phyloP scores from a whole-genome alignment of 2,797 vertebrate genomes.

The Trematomus bernacchii region DNA sequence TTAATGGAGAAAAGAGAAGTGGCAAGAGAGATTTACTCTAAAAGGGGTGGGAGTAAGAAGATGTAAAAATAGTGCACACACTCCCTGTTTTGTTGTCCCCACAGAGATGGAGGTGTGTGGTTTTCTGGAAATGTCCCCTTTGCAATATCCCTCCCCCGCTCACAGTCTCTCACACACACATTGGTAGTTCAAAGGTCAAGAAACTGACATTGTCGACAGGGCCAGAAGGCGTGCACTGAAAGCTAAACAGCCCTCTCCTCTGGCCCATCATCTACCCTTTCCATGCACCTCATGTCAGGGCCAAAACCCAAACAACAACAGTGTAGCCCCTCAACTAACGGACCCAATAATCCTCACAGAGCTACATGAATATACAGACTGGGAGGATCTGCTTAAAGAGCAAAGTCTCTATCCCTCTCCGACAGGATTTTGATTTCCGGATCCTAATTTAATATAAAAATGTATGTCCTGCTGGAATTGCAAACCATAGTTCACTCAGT shows the following conservation, averaged over 20 bases:
- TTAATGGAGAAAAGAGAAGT: conserved; percentile 4
- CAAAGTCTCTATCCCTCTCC: conserved; percentile 9
- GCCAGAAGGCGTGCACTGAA: conserved; percentile 49
- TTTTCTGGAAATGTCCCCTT: conserved; percentile 26
- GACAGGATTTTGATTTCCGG: conserved; percentile 51
- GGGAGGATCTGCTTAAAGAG: conserved; percentile 6
- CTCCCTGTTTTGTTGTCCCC: conserved; percentile 8
- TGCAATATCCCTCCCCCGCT: not conserved
- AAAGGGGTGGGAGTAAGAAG: conserved; percentile 11
- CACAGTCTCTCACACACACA: conserved; percentile 2
- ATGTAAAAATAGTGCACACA: not conserved
- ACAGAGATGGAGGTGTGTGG: not conserved
- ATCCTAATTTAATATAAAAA: not conserved
- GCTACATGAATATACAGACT: conserved; percentile 5
- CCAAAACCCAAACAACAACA: conserved; percentile 58
- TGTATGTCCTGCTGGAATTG: conserved; percentile 52
- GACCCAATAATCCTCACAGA: conserved; percentile 1
- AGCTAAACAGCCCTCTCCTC: conserved; percentile 45
- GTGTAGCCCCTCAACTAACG: conserved; percentile 24
- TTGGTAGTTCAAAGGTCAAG: conserved; percentile 62
- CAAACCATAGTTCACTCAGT: conserved; percentile 27
- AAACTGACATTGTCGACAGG: conserved; percentile 43
- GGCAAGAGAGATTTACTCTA: not conserved
- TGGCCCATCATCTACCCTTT: not conserved
- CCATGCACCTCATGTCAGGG: conserved; percentile 14